These are phyloP conservation scores for Dicyrtoma fusca DNA, from an alignment of 2,888 invertebrate genomes.

Conservation along the genomic window DNA sequence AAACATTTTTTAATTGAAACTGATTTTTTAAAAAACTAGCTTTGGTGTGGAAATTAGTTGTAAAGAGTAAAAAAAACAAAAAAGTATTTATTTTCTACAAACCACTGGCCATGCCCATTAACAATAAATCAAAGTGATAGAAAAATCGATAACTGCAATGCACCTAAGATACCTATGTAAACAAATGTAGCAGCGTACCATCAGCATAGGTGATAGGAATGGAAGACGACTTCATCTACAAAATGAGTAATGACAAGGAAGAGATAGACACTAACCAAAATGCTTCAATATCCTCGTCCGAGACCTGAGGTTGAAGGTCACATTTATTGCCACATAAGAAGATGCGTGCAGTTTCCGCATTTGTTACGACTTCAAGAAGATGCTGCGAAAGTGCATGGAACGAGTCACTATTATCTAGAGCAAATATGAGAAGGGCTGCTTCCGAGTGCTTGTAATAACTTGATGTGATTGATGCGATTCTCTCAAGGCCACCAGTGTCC, in stretches of 20 bases:
- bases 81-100: too few relatives aligned
- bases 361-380: slow-evolving; percentile 84
- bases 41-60: too few relatives aligned
- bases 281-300: slow-evolving; percentile 47
- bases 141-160: background rate
- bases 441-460: slow-evolving; percentile 96
- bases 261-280: slow-evolving; percentile 46
- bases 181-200: too few relatives aligned
- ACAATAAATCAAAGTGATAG: background rate
- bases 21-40: too few relatives aligned
- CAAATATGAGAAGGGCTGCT: slow-evolving; percentile 89
- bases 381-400: slow-evolving; percentile 92
- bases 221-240: too few relatives aligned
- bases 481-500: slow-evolving; percentile 95
- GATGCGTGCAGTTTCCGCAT: slow-evolving; percentile 93
- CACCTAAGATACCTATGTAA: too few relatives aligned
- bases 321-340: slow-evolving; percentile 92
- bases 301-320: slow-evolving; percentile 69
- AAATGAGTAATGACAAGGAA: too few relatives aligned
- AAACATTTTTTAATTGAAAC: too few relatives aligned
- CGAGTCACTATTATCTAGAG: slow-evolving; percentile 85
- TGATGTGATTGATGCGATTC: slow-evolving; percentile 91
- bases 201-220: too few relatives aligned
- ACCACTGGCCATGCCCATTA: too few relatives aligned
- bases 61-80: too few relatives aligned